These are phyloP conservation scores for Chironomus riparius DNA, from an alignment of 2,888 invertebrate genomes.

Conservation along the genomic window DNA sequence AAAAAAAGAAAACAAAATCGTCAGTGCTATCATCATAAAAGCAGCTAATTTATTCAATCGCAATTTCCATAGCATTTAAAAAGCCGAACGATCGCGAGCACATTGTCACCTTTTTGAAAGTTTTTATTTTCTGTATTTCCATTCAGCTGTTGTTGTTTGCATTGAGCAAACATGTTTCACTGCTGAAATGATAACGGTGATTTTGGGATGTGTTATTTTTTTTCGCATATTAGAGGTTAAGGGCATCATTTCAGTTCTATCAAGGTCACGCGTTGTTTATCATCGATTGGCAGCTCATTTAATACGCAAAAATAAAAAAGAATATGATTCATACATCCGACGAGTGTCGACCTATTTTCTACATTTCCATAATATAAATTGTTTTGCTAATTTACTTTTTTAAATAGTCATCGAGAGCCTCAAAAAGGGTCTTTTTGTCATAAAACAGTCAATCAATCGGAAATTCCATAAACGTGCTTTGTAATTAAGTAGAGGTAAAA, in stretches of 20 bases:
- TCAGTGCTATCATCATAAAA: not conserved
- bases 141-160: slow-evolving; percentile 6
- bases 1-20: not conserved
- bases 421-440: too few species aligned
- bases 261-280: not conserved
- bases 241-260: not conserved
- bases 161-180: slow-evolving; percentile 17
- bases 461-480: too few species aligned
- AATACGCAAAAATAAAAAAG: not conserved
- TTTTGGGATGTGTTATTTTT: not conserved
- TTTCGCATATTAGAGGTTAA: not conserved
- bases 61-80: not conserved
- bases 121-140: not conserved
- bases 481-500: too few species aligned
- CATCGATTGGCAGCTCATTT: too few species aligned
- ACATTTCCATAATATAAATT: too few species aligned
- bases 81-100: not conserved
- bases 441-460: too few species aligned
- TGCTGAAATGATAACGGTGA: not conserved
- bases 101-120: not conserved
- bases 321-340: not conserved
- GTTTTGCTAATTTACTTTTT: too few species aligned
- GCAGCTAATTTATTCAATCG: slow-evolving; percentile 15
- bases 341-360: not conserved
- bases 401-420: too few species aligned